phyloP scores from a whole-genome alignment of 1,140 invertebrate genomes.

The Leptoteleia sp. region DNA sequence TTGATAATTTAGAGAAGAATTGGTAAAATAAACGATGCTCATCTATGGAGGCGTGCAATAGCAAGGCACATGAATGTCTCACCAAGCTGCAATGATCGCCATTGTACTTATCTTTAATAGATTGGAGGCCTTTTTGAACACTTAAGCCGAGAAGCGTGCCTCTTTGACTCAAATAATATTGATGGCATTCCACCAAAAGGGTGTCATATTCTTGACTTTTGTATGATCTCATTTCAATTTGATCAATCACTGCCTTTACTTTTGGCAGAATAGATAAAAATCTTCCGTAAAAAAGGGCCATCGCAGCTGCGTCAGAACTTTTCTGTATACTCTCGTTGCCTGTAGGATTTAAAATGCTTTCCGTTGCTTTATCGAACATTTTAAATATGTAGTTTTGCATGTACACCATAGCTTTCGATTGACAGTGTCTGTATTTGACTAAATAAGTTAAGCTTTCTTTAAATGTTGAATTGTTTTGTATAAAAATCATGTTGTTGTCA shows the following conservation, averaged over 20 bases:
- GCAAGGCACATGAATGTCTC: constrained; percentile 92
- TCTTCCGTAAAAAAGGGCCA: constrained; percentile 96
- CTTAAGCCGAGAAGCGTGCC: constrained; percentile 88
- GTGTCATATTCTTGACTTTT: constrained; percentile 89
- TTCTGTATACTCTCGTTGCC: constrained; percentile 80
- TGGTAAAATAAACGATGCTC: constrained; percentile 94
- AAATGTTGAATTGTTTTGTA: constrained; percentile 90
- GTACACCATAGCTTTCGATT: constrained; percentile 89
- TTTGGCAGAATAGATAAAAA: constrained; percentile 94
- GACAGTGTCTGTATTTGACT: constrained; percentile 89
- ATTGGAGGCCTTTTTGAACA: constrained; percentile 87
- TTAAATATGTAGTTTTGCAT: constrained; percentile 89
- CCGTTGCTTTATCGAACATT: constrained; percentile 88
- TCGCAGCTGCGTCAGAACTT: constrained; percentile 86
- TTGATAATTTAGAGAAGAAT: constrained; percentile 89
- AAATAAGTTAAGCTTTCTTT: constrained; percentile 88
- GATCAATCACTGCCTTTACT: constrained; percentile 89
- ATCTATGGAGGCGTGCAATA: constrained; percentile 95
- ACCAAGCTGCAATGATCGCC: constrained; percentile 94
- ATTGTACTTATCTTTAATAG: constrained; percentile 82
- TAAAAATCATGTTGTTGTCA: constrained; percentile 93
- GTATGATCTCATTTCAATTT: constrained; percentile 89
- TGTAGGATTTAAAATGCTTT: constrained; percentile 83
- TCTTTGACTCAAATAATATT: constrained; percentile 91
- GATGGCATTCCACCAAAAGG: constrained; percentile 90